Conservation (phyloP, 2,113 vertebrate species). For the Mus musculus region GRCm39 chr6:90903501-90904000, state of each 20-base stretch:
- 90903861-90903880: background rate
- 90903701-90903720: too few relatives aligned
- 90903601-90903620: background rate
- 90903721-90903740: background rate
- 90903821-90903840: background rate
- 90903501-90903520: background rate
- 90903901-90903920: background rate
- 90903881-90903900: background rate
- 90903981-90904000: background rate
- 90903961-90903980: background rate
- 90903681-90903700: too few relatives aligned
- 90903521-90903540: background rate
- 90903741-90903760: background rate
- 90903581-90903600: background rate
- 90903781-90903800: fast-evolving
- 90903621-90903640: background rate
- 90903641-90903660: too few relatives aligned
- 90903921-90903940: background rate
- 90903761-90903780: background rate
- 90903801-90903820: background rate
- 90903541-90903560: background rate
- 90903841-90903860: background rate
- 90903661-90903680: background rate
- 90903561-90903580: background rate
- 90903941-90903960: background rate